Evolutionary conservation across 2,888 invertebrate genomes (phyloP).

Genomic region (Folsomia candida): DNA sequence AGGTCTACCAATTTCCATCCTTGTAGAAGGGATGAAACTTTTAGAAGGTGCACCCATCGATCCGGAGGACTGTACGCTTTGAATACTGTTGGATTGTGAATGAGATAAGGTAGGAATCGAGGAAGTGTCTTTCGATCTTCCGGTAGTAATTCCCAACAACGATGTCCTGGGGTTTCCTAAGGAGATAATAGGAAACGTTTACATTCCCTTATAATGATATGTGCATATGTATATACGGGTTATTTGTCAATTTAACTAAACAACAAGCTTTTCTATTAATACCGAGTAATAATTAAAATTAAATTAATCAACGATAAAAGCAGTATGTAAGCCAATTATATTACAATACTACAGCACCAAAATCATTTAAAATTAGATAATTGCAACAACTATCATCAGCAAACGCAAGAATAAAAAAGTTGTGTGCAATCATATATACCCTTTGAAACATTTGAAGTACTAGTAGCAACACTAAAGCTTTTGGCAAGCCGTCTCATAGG

Average conservation of each 20-base stretch:
- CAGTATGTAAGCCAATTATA: too few species aligned
- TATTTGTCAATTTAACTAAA: too few species aligned
- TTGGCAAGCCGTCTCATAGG: slow-evolving; percentile 84
- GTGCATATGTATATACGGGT: too few species aligned
- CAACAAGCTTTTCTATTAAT: too few species aligned
- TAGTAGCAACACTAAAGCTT: slow-evolving; percentile 80
- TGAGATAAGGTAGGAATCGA: slow-evolving; percentile 66
- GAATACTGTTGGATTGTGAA: slow-evolving; percentile 52
- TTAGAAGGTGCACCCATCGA: slow-evolving; percentile 15
- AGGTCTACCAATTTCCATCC: slow-evolving; percentile 69
- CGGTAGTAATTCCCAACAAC: slow-evolving; percentile 73
- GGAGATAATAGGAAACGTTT: too few species aligned
- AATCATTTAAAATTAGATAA: too few species aligned
- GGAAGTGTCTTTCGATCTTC: slow-evolving; percentile 59
- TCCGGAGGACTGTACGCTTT: slow-evolving; percentile 33
- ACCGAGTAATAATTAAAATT: too few species aligned
- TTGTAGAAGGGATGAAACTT: not conserved
- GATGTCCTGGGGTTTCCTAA: slow-evolving; percentile 79
- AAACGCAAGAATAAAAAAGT: too few species aligned
- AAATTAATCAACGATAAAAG: too few species aligned
- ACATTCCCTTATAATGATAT: too few species aligned
- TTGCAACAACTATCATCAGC: too few species aligned
- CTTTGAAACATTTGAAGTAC: slow-evolving; percentile 64
- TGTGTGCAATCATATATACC: slow-evolving; percentile 55
- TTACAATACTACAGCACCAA: too few species aligned